Percentiles rank a stretch among this genome's conserved stretches.
These are phyloP conservation scores for Centropristis striata DNA, from an alignment of 2,113 vertebrate species.

Conservation along the genomic window DNA sequence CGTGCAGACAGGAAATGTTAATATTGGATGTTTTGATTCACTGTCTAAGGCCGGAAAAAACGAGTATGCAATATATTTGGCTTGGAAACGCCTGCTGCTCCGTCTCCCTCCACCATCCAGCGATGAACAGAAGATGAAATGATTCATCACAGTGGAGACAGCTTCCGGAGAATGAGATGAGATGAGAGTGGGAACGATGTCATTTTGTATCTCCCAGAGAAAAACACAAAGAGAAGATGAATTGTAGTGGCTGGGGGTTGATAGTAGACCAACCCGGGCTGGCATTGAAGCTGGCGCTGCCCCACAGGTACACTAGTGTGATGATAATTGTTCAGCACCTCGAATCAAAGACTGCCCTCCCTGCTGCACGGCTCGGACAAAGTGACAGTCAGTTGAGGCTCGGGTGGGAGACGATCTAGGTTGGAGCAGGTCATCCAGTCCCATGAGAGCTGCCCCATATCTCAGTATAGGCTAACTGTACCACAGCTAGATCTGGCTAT, in stretches of 20 bases:
- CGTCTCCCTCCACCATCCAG: constrained; percentile 49
- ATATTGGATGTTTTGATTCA: constrained; percentile 64
- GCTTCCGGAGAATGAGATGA: constrained; percentile 73
- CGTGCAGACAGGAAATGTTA: constrained; percentile 57
- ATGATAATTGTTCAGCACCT: constrained; percentile 31
- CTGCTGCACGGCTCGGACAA: constrained; percentile 26
- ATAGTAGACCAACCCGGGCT: constrained; percentile 6
- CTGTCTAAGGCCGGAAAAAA: constrained; percentile 47
- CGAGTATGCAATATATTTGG: constrained; percentile 57
- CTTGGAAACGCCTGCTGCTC: constrained; percentile 59
- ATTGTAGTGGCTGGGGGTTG: constrained; percentile 49
- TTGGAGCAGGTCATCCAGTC: constrained; percentile 46
- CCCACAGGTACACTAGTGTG: constrained; percentile 43
- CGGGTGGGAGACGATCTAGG: constrained; percentile 25
- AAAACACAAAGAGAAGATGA: constrained; percentile 70
- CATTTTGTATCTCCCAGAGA: constrained; percentile 73
- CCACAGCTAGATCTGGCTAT: constrained; percentile 13
- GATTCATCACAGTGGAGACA: constrained; percentile 78
- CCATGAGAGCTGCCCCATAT: constrained; percentile 34
- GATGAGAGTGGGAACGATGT: constrained; percentile 71
- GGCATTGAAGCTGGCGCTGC: constrained; percentile 12
- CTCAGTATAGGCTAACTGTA: constrained; percentile 17
- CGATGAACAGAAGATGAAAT: constrained; percentile 72
- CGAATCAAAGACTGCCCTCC: constrained; percentile 52
- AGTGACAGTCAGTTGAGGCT: constrained; percentile 59